Base-by-base conservation (phyloP, 2,113 vertebrate species). In the Charina bottae region DNA sequence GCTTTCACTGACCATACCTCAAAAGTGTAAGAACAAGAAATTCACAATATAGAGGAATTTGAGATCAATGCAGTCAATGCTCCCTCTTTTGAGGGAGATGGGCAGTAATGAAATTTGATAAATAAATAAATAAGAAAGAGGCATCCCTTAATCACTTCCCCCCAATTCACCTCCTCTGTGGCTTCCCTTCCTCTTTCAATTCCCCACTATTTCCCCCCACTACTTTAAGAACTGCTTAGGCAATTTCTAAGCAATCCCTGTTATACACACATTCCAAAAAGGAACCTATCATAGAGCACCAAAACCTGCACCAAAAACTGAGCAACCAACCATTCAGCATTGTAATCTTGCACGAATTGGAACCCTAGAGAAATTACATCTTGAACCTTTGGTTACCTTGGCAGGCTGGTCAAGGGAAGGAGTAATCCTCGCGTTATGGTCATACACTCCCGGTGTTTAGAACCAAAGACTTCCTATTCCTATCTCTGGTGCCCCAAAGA, bases 401-500 rank as follows among this genome's bases (percentile, higher is more conserved):
- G 33, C 33, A 0, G 17, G 33, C 19, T 10, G 72, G 72, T 78
- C 72, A 42, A 78, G 37, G 72, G 33, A 78, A 78, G 15, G 19
- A 42, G 37, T 42, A 42, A 42, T 78, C n/a, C 72, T 42, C 19
- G 33, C 8, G 17, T 21, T 21, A 33, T 3, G 19, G 17, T 42
- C 19, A 17, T 78, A 21, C 7, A 78, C 72, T 42, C 33, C 72
- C 37, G 53, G n/a, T 15, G 13, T 21, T 85, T 7, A 56, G 94
- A 0, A 88, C 49, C 92, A 0, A 68, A 10, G 0, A 8, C 0
- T 90, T 15, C 86, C 4, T 83, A 13, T 42, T 15, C 86, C 3
- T 83, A 13, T 42, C 1, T 19, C 2, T 37, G 0, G 3, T 0
- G 42, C 2, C 72, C 53, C 42, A 17, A 0, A 7, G 90, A 83